Conservation (phyloP, 2,888 invertebrate species). For the Parthenolecanium corni region DNA sequence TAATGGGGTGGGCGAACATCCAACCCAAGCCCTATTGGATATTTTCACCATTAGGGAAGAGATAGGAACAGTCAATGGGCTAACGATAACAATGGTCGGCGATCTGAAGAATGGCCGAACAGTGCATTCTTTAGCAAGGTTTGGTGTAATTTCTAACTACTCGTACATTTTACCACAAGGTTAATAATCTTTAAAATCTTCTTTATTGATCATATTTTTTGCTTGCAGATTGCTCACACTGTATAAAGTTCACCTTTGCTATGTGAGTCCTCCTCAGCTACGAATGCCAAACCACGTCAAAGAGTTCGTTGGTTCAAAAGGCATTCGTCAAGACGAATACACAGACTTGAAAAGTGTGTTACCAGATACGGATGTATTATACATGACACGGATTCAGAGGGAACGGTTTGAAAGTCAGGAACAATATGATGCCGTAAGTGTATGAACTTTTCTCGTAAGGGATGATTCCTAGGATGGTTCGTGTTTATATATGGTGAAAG, state of each 20-base stretch:
- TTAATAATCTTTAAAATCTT: background rate
- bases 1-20: conserved; percentile 94
- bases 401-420: conserved; percentile 75
- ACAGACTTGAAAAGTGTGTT: conserved; percentile 71
- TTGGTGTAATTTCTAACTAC: conserved; percentile 6
- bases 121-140: conserved; percentile 89
- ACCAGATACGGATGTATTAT: conserved; percentile 88
- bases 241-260: conserved; percentile 85
- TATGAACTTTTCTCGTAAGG: background rate
- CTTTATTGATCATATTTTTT: background rate
- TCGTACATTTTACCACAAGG: too few relatives aligned
- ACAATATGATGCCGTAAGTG: conserved; percentile 69
- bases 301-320: conserved; percentile 64
- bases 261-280: conserved; percentile 76
- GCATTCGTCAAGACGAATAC: conserved; percentile 63
- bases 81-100: conserved; percentile 96
- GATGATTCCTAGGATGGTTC: background rate
- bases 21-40: conserved; percentile 93
- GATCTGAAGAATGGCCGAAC: conserved; percentile 96
- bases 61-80: conserved; percentile 94
- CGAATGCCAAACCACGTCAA: conserved; percentile 83
- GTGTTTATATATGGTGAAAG: too few relatives aligned
- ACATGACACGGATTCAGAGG: conserved; percentile 95
- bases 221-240: conserved; percentile 60
- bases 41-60: conserved; percentile 97